Base-by-base conservation (phyloP, 1,140 invertebrate genomes). In the Drosophila sp. region DNA sequence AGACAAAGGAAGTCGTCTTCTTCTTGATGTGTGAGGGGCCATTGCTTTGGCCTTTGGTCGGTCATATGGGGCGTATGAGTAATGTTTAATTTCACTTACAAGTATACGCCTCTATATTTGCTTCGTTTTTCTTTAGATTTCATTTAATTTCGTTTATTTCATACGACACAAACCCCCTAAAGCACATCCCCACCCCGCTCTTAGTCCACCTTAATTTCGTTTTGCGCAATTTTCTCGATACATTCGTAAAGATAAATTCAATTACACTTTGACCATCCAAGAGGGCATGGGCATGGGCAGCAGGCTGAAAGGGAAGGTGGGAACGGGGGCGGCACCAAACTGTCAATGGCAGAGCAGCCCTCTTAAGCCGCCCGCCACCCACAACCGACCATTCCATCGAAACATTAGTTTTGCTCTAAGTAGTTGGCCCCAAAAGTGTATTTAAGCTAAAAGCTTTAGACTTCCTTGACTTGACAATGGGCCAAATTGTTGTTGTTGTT, bases 381-480 rank as follows among this genome's bases (percentile, higher is more conserved):
- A 33, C 32, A 4, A 38, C 6, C n/a, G n/a, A 44, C 29, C 30
- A 11, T 55, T 30, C 25, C 23, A 38, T 50, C 44, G 25, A 25
- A 50, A 50, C 44, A 50, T 50, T 50, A 50, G 44, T 50, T 50
- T 58, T 41, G 17, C 66, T 23, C 27, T 72, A 75, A 83, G 84
- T 89, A 89, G 84, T 89, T 89, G 83, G 84, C 80, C 83, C 83
- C 74, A 76, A 89, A 50, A 89, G 84, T 89, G 84, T 89, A 87
- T 89, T 89, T 89, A 89, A 89, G 84, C 84, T 89, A 89, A 89
- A 89, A 89, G 84, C 84, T 80, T 84, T 77, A 76, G 70, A 84
- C 66, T 68, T 66, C 70, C 23, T 38, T 38, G 35, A 74, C 80
- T 84, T 84, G 83, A 87, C 83, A 83, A 83, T 83, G 76, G 74